Percentiles rank a stretch among this genome's conserved stretches.
Conservation (phyloP, 2,113 vertebrate genomes). For the Meles meles region DNA sequence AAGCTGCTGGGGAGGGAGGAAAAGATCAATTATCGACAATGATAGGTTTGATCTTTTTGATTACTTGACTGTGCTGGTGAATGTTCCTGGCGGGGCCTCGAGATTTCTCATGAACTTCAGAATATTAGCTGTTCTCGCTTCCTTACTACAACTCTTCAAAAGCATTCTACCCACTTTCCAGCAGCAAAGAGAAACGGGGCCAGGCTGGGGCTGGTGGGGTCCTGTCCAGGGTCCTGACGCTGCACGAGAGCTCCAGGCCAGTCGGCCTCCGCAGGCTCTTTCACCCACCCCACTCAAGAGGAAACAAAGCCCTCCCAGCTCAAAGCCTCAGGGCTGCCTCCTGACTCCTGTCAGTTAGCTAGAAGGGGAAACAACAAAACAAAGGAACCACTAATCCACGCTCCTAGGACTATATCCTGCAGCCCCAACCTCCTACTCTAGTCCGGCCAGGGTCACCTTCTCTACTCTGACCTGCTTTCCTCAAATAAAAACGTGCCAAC, state of each 20-base stretch:
- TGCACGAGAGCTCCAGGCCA: neutral
- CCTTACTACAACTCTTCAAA: neutral
- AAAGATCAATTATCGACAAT: neutral
- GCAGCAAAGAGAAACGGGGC: neutral
- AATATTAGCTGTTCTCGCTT: neutral
- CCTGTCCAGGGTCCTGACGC: constrained; percentile 77
- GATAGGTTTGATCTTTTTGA: constrained; percentile 29
- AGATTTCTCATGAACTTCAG: neutral
- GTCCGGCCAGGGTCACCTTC: neutral
- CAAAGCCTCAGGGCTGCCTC: neutral
- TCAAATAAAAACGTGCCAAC: neutral
- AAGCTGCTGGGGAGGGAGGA: neutral
- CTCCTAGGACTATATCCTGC: neutral
- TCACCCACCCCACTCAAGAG: neutral
- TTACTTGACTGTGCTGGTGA: neutral
- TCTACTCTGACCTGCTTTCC: neutral
- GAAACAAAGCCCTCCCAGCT: constrained; percentile 61
- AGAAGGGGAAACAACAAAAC: constrained; percentile 30
- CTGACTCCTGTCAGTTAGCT: neutral
- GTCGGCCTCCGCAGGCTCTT: neutral
- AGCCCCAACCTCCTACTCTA: neutral
- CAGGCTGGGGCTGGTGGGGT: neutral
- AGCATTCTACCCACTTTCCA: neutral
- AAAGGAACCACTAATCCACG: constrained; percentile 32
- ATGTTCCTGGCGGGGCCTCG: neutral